Conservation (phyloP, 2,888 invertebrate species). For the Drosophila cracens region DNA sequence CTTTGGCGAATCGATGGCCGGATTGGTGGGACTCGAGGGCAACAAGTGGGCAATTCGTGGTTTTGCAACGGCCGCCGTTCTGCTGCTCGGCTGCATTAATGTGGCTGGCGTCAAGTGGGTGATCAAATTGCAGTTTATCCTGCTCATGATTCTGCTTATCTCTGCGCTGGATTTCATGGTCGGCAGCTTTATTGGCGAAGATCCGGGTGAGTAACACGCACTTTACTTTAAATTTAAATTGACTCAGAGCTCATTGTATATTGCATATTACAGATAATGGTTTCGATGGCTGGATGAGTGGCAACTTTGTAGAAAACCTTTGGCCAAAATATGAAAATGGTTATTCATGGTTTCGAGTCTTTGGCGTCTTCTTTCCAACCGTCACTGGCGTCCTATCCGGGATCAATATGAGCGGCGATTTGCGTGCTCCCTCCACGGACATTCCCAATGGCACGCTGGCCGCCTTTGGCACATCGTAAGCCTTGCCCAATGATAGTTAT, state of each 20-base stretch:
- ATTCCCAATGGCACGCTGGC: slow-evolving; percentile 98
- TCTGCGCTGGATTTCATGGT: slow-evolving; percentile 97
- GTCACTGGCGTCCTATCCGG: slow-evolving; percentile 98
- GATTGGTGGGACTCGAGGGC: slow-evolving; percentile 90
- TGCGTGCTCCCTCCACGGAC: slow-evolving; percentile 95
- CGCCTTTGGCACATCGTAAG: slow-evolving; percentile 95
- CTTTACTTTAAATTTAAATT: background rate
- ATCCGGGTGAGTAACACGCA: slow-evolving; percentile 86
- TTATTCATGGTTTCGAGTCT: slow-evolving; percentile 97
- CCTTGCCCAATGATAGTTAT: background rate
- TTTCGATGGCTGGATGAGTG: slow-evolving; percentile 94
- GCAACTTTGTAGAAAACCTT: slow-evolving; percentile 92
- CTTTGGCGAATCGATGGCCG: slow-evolving; percentile 98
- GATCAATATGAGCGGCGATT: slow-evolving; percentile 99
- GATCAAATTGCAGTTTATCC: slow-evolving; percentile 95
- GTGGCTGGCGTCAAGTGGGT: slow-evolving; percentile 99
- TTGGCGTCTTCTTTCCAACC: slow-evolving; percentile 98
- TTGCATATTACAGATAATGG: slow-evolving; percentile 87
- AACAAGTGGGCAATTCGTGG: slow-evolving; percentile 93
- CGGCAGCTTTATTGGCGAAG: slow-evolving; percentile 93
- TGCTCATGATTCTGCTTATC: slow-evolving; percentile 93
- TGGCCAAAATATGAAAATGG: slow-evolving; percentile 91
- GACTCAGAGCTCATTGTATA: background rate
- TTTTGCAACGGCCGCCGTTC: slow-evolving; percentile 94
- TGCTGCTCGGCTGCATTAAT: slow-evolving; percentile 95